Base-by-base conservation (phyloP, 2,888 invertebrate species). In the Orgyia antiqua region DNA sequence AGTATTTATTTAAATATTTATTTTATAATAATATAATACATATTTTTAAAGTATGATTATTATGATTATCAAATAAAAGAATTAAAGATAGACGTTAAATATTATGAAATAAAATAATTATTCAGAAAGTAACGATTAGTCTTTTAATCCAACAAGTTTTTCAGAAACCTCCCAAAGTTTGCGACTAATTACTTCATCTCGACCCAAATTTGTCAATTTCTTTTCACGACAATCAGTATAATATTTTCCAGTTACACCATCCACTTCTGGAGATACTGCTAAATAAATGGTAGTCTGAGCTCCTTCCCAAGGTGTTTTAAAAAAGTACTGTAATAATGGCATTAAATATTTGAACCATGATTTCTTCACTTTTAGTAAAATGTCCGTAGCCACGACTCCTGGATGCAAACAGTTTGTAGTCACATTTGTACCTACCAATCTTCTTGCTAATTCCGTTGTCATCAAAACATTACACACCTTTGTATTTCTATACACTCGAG, bases 391-490 rank as follows among this genome's bases (percentile, higher is more conserved):
- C 20, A 94, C 49, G 7, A 40, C 32, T 13, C 96, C 96, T 0
- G 96, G 96, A 77, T 95, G 94, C 30, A 95, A 76, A 52, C 91
- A 92, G 63, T 95, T 94, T 0, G 89, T 92, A 0, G 93, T 93
- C 0, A 95, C 90, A 10, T 89, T 89, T 1, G 91, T 89, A 2
- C 90, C 91, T 58, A 91, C 87, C 29, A 94, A 68, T 31, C 89
- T 87, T 31, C 88, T 84, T 2, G 92, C 90, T 39, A 95, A 69
- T 70, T 95, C 94, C 13, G 88, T 66, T 0, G 93, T 90, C 58
- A 93, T 94, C 33, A 91, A 88, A 39, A 94, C 89, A 53, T 94
- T 93, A 24, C 91, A 93, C 45, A 91, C 89, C 63, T 94, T 94
- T 0, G 93, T 91, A 0, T 90, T 89, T 47, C 13, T 10, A 25